phyloP scores from a whole-genome alignment of 1,140 invertebrate species.

The Drosophila melanogaster region DNA sequence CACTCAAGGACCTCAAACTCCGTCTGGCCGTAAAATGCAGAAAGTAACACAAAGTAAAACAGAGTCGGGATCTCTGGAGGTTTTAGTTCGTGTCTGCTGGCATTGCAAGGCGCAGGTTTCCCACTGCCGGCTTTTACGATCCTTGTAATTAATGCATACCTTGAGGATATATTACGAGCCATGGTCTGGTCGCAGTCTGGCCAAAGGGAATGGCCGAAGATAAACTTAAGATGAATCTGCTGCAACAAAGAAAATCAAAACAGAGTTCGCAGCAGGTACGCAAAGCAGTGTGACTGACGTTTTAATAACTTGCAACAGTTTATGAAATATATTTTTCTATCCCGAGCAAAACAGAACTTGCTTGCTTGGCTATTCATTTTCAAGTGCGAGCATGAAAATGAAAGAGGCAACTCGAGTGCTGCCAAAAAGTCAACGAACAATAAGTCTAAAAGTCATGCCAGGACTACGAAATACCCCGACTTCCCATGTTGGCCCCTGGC shows the following conservation, averaged over 20 bases:
- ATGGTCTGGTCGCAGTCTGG: slow-evolving; percentile 33
- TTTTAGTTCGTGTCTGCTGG: slow-evolving; percentile 15
- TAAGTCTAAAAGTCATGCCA: slow-evolving; percentile 62
- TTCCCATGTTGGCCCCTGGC: not conserved
- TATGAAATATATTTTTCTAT: slow-evolving; percentile 32
- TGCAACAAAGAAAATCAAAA: slow-evolving; percentile 47
- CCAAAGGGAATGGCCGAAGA: slow-evolving; percentile 29
- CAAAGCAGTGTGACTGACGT: slow-evolving; percentile 42
- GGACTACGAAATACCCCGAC: slow-evolving; percentile 40
- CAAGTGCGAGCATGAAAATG: slow-evolving; percentile 18
- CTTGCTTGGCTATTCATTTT: slow-evolving; percentile 38
- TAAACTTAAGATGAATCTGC: slow-evolving; percentile 14
- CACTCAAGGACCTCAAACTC: slow-evolving; percentile 17
- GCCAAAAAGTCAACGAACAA: slow-evolving; percentile 51
- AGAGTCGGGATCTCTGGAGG: slow-evolving; percentile 17
- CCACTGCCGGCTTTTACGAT: slow-evolving; percentile 58
- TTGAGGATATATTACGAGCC: slow-evolving; percentile 61
- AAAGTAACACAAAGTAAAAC: slow-evolving; percentile 76
- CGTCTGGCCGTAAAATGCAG: slow-evolving; percentile 68
- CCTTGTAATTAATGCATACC: slow-evolving; percentile 79
- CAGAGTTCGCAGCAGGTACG: slow-evolving; percentile 7
- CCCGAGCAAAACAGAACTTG: slow-evolving; percentile 15
- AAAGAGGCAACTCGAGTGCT: slow-evolving; percentile 25
- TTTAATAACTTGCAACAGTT: slow-evolving; percentile 57
- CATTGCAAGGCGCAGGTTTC: slow-evolving; percentile 40